Base-by-base conservation (phyloP, 2,888 invertebrate genomes). In the Pyrrhia umbra region DNA sequence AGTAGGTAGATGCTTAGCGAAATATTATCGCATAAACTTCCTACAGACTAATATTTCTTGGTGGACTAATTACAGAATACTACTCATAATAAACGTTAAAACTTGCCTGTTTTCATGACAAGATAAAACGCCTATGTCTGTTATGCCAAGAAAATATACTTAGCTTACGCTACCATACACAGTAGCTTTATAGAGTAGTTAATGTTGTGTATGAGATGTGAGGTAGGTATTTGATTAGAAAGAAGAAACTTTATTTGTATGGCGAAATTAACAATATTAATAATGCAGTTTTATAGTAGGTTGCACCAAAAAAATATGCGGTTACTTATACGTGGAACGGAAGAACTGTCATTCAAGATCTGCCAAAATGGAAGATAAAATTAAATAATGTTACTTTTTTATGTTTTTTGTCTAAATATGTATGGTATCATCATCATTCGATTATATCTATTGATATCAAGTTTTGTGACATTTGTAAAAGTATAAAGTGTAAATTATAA, bases 31-130 rank as follows among this genome's bases (percentile, higher is more conserved):
- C 71, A 55, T 68, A 55, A 72, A 74, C 4, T 56, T 57, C 20
- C 34, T 6, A 2, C 39, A 68, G 15, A 60, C 34, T 27, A 58
- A 74, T 69, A 67, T 79, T 75, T 79, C 63, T 64, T 72, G 77
- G 50, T 62, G 76, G 75, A 74, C 81, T 69, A 67, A 77, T 82
- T 73, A 80, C 82, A 52, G 47, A 68, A 71, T 78, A 83, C 80
- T 81, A 81, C 85, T 70, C 64, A 59, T 47, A 82, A 88, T 87
- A 89, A 87, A 81, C 88, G 88, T 90, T 89, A 89, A 90, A 90
- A 90, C 86, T 88, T 85, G 80, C 68, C 79, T 72, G 84, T 85
- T 87, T 85, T 83, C 83, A 82, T 80, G 85, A 82, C 84, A 84
- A 88, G 90, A 91, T 91, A 90, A 90, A 90, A 88, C 85, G 85